A percentile compares a stretch with the other conserved stretches of the same genome.
phyloP scores from a whole-genome alignment of 64 coral and sea anemone genomes.

The Montipora cactus region DNA sequence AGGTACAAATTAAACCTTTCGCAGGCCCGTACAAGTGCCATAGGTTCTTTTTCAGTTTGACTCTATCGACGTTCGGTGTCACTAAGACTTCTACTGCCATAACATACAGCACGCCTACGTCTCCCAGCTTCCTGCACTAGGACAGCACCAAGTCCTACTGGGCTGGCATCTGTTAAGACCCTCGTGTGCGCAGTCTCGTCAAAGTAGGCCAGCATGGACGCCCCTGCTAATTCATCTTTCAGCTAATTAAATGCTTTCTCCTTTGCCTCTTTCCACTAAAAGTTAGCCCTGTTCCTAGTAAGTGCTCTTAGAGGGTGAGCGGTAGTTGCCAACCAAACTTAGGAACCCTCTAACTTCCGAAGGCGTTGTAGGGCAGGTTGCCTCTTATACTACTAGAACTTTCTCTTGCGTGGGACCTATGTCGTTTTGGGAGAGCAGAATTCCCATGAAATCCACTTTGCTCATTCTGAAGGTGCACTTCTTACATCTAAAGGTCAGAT shows the following conservation, averaged over 20 bases:
- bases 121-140: slow-evolving; percentile 8
- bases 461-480: slow-evolving; percentile 44
- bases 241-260: slow-evolving; percentile 10
- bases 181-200: slow-evolving; percentile 1
- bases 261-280: slow-evolving; percentile 13
- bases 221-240: background rate
- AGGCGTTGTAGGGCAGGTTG: background rate
- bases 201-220: slow-evolving; percentile 13
- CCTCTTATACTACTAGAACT: slow-evolving; percentile 23
- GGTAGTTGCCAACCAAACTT: slow-evolving; percentile 6
- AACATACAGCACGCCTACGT: background rate
- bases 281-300: background rate
- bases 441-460: background rate
- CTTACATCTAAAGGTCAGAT: slow-evolving; percentile 8
- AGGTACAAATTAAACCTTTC: background rate
- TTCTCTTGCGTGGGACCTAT: slow-evolving; percentile 31
- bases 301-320: background rate
- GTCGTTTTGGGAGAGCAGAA: background rate
- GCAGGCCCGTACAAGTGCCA: background rate
- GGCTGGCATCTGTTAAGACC: slow-evolving; percentile 21
- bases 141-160: background rate
- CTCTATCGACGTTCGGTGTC: background rate
- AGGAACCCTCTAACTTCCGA: slow-evolving; percentile 42
- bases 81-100: slow-evolving; percentile 24
- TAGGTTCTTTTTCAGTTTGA: slow-evolving; percentile 4